Evolutionary conservation across 2,888 invertebrate genomes (phyloP), one percentile per base, ranked within the genome.

Genomic region (Ceramica pisi): DNA sequence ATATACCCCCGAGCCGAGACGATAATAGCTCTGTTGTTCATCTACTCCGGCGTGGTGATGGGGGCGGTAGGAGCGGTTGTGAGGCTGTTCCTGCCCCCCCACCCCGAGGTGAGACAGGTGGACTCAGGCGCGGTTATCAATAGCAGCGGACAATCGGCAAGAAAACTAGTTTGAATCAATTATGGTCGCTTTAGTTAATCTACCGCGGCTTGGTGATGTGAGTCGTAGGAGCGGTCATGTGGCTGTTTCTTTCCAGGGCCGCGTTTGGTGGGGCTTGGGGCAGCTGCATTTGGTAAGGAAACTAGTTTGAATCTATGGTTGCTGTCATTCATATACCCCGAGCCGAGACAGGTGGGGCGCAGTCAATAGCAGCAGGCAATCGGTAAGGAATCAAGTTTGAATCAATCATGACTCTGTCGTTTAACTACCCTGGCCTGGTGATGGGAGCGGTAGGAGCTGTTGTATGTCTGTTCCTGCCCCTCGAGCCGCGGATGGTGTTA

Each of bases 171-270:
- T 53, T n/a, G 4, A 65, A 31, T 61, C n/a, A 61, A 26, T 23
- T 98, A 91, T 99, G 99, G 99, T 97, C 98, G 0, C 93, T 98
- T 65, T 99, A 99, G 46, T 99, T 99, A 93, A 97, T 99, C 62
- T 97, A 99, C 82, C 99, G 99, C 9, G 99, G 98, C 23, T 93
- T 98, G 61, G 97, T 98, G 82, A 99, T 99, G 94, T 95, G 91
- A 0, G 71, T 51, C 0, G 95, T 96, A 31, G 98, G 98, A 2
- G 97, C 98, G 76, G 70, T 98, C 0, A 96, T 98, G 62, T 99
- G 98, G 92, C 94, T 99, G 73, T 98, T 99, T 88, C 94, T 99
- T 46, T 97, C 98, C 98, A n/a, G 97, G 97, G 87, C 99, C 99
- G 0, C 94, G 96, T 67, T 97, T 97, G 83, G 98, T 98, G 61